These are phyloP conservation scores for Drosophila melanosoma DNA, from an alignment of 2,888 invertebrate species.

Conservation along the genomic window DNA sequence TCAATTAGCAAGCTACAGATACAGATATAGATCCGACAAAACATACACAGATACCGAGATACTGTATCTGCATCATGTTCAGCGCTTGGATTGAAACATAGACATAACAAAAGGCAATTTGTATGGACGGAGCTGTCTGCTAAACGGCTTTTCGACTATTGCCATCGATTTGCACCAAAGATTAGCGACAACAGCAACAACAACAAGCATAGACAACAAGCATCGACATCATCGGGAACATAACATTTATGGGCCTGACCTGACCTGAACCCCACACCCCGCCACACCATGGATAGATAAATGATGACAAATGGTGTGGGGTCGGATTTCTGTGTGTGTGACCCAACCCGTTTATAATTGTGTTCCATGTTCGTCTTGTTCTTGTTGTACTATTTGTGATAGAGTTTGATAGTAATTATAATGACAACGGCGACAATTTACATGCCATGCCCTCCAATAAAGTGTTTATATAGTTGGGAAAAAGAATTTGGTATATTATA, in stretches of 20 bases:
- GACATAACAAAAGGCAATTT: constrained; percentile 75
- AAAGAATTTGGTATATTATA: constrained; percentile 18
- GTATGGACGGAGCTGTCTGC: constrained; percentile 47
- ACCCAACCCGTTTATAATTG: constrained; percentile 69
- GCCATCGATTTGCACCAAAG: constrained; percentile 65
- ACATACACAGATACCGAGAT: constrained; percentile 33
- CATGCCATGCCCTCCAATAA: constrained; percentile 50
- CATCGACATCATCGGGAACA: constrained; percentile 54
- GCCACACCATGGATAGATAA: constrained; percentile 18
- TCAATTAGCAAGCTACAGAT: constrained; percentile 56
- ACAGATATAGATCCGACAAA: constrained; percentile 27
- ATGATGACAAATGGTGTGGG: constrained; percentile 36
- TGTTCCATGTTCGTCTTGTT: constrained; percentile 46
- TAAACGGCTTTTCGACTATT: constrained; percentile 66
- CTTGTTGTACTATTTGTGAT: constrained; percentile 24
- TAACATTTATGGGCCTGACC: constrained; percentile 79
- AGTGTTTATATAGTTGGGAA: constrained; percentile 1
- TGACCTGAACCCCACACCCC: constrained; percentile 68
- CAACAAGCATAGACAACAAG: constrained; percentile 24
- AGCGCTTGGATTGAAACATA: constrained; percentile 51
- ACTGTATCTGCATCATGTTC: constrained; percentile 38
- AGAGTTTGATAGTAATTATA: constrained; percentile 70
- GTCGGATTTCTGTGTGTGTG: constrained; percentile 26
- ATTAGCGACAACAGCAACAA: constrained; percentile 54
- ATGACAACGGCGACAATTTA: constrained; percentile 64